These are phyloP conservation scores for Tyria jacobaeae DNA, from an alignment of 2,888 invertebrate genomes.

Conservation along the genomic window DNA sequence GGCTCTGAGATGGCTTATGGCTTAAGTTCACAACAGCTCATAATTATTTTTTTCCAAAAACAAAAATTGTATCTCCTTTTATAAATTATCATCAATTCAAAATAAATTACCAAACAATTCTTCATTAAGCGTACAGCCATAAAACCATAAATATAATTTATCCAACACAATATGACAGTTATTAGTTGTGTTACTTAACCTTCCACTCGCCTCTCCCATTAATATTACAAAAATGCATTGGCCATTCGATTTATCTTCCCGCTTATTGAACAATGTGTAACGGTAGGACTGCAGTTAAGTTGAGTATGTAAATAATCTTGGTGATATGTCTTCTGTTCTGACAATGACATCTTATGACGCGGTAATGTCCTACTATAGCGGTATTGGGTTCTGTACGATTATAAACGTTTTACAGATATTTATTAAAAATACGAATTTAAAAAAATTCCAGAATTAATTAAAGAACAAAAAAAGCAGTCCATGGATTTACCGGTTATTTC, in stretches of 20 bases:
- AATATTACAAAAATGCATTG: constrained; percentile 11
- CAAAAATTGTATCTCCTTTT: too few relatives aligned
- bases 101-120: background rate
- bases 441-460: too few relatives aligned
- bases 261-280: constrained; percentile 17
- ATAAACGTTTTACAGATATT: too few relatives aligned
- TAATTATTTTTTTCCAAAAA: too few relatives aligned
- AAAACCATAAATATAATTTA: background rate
- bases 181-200: constrained; percentile 16
- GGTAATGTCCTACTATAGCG: background rate
- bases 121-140: background rate
- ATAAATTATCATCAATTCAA: too few relatives aligned
- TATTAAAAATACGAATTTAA: too few relatives aligned
- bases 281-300: constrained; percentile 7
- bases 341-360: constrained; percentile 20
- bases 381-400: background rate
- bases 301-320: constrained; percentile 24
- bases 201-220: constrained; percentile 9
- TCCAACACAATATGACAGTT: constrained; percentile 3
- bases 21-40: too few relatives aligned
- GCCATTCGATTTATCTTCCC: constrained; percentile 13
- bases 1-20: too few relatives aligned
- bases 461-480: too few relatives aligned
- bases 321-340: constrained; percentile 30
- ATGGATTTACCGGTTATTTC: too few relatives aligned